Evolutionary conservation across 2,113 vertebrate species (phyloP).

Genomic region (Pachypanchax playfairii): DNA sequence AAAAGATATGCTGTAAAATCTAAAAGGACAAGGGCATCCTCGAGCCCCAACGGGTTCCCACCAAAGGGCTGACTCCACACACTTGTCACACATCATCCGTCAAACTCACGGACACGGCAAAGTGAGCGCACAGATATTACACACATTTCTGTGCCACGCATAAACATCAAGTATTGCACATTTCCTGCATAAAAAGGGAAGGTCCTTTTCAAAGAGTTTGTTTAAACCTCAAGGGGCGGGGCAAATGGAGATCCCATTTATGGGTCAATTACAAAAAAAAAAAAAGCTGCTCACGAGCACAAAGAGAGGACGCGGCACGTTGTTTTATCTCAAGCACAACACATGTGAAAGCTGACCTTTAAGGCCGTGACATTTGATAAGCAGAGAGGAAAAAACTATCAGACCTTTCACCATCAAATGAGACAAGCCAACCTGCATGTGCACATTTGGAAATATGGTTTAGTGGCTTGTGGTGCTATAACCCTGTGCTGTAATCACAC

Average conservation of each 20-base stretch:
- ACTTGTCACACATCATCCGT: constrained; percentile 75
- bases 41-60: constrained; percentile 63
- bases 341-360: constrained; percentile 65
- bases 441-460: constrained; percentile 24
- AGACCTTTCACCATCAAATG: constrained; percentile 9
- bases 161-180: background rate
- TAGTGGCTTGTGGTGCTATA: constrained; percentile 18
- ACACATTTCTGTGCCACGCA: constrained; percentile 10
- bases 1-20: constrained; percentile 67
- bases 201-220: constrained; percentile 1
- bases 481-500: constrained; percentile 33
- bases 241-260: constrained; percentile 35
- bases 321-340: constrained; percentile 66
- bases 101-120: constrained; percentile 48
- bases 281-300: constrained; percentile 3
- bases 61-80: constrained; percentile 77
- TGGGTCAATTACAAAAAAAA: constrained; percentile 25
- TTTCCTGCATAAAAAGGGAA: background rate
- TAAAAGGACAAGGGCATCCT: constrained; percentile 72
- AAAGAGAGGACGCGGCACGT: constrained; percentile 51
- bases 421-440: constrained; percentile 32
- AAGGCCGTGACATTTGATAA: constrained; percentile 63
- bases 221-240: constrained; percentile 47
- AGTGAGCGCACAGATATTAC: constrained; percentile 21
- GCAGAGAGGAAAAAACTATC: constrained; percentile 52